A percentile compares a stretch with the other conserved stretches of the same genome.
These are phyloP conservation scores for Myotis findleyi DNA, from an alignment of 2,797 vertebrate species.

Conservation along the genomic window DNA sequence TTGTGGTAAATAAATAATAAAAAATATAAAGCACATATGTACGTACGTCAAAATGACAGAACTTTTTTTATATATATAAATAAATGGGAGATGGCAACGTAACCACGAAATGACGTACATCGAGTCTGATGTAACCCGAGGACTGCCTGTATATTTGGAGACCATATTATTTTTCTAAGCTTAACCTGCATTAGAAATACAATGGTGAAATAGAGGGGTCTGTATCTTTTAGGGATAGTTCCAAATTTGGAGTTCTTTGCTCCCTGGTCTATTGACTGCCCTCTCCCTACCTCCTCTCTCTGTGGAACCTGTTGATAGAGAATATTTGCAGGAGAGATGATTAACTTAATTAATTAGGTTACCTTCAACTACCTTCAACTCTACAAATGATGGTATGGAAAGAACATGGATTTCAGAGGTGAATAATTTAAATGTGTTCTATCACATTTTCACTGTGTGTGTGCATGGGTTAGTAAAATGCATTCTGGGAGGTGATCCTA, in stretches of 20 bases:
- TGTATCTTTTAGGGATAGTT: background rate
- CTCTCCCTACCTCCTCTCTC: background rate
- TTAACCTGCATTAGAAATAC: background rate
- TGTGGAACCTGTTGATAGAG: background rate
- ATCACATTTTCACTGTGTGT: background rate
- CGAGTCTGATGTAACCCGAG: too few relatives aligned
- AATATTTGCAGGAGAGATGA: background rate
- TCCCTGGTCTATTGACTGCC: background rate
- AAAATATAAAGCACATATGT: too few relatives aligned
- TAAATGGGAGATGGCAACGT: too few relatives aligned
- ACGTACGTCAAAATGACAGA: too few relatives aligned
- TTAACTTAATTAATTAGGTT: background rate
- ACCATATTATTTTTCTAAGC: background rate
- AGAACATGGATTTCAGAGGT: background rate
- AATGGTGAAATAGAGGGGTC: background rate
- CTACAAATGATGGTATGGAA: background rate
- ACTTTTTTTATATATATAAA: too few relatives aligned
- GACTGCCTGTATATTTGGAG: background rate
- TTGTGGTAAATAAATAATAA: too few relatives aligned
- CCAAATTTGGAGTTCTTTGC: background rate
- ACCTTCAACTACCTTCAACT: background rate
- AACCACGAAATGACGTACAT: fast-evolving
- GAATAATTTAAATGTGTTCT: background rate
- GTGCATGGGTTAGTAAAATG: conserved; percentile 20
- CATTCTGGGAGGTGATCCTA: conserved; percentile 84